Percentiles rank a stretch among this genome's conserved stretches.
These are phyloP conservation scores for Chromoteleia sp. DNA, from an alignment of 2,888 invertebrate species.

Conservation along the genomic window DNA sequence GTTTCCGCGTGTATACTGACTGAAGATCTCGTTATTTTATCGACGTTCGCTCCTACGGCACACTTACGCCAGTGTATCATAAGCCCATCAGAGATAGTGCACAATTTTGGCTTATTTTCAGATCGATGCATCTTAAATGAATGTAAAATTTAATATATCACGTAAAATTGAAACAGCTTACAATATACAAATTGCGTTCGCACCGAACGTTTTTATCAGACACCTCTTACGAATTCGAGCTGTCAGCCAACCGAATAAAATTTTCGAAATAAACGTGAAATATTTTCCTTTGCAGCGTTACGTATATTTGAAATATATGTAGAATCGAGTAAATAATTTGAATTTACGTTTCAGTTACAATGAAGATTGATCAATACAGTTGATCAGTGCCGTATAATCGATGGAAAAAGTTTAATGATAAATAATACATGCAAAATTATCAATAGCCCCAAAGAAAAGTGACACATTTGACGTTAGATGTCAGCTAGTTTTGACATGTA, in stretches of 20 bases:
- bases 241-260: slow-evolving; percentile 34
- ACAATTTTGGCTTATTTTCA: slow-evolving; percentile 50
- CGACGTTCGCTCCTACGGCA: slow-evolving; percentile 18
- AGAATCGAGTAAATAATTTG: slow-evolving; percentile 5
- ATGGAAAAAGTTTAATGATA: too few relatives aligned
- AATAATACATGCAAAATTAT: too few relatives aligned
- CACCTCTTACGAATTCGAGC: slow-evolving; percentile 24
- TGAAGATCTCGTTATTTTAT: slow-evolving; percentile 48
- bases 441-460: too few relatives aligned
- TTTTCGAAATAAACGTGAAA: slow-evolving; percentile 35
- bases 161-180: slow-evolving; percentile 32
- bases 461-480: too few relatives aligned
- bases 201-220: slow-evolving; percentile 33
- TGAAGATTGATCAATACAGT: too few relatives aligned
- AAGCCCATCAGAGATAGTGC: slow-evolving; percentile 59
- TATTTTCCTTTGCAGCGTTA: neutral
- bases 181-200: slow-evolving; percentile 30
- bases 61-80: slow-evolving; percentile 42
- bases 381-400: too few relatives aligned
- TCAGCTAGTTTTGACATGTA: too few relatives aligned
- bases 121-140: slow-evolving; percentile 55
- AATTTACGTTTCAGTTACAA: too few relatives aligned
- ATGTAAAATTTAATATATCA: slow-evolving; percentile 51
- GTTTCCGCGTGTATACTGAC: slow-evolving; percentile 35
- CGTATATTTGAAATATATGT: neutral